A percentile compares a stretch with the other conserved stretches of the same genome.
These are phyloP conservation scores for Lasius platythorax DNA, from an alignment of 2,888 invertebrate species.

Conservation along the genomic window DNA sequence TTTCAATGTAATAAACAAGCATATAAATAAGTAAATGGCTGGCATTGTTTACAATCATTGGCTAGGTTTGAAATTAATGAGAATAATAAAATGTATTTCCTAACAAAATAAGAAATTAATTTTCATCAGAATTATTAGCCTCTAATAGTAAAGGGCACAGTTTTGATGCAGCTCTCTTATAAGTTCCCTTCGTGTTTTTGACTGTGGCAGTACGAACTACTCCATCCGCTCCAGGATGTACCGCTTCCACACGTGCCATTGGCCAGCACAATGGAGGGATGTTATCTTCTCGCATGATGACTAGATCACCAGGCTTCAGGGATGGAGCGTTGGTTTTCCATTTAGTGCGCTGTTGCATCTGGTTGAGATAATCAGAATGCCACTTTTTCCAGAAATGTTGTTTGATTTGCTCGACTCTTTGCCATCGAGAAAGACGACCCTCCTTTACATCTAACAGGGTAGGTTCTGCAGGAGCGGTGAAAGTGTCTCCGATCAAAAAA, in stretches of 20 bases:
- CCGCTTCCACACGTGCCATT: not conserved
- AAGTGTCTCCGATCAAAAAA: not conserved
- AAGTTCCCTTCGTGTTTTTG: not conserved
- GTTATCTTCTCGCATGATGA: not conserved
- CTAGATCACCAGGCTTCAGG: not conserved
- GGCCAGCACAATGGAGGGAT: not conserved
- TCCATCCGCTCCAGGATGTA: not conserved
- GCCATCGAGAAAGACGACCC: not conserved
- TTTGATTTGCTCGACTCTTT: not conserved
- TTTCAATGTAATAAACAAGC: no score
- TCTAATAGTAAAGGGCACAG: no score
- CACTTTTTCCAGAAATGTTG: not conserved
- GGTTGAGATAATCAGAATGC: not conserved
- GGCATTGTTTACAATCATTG: no score
- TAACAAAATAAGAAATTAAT: no score
- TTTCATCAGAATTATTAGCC: no score
- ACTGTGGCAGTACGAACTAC: not conserved
- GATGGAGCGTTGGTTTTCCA: no score
- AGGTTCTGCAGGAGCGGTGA: not conserved
- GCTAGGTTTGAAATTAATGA: no score
- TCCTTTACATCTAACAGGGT: not conserved
- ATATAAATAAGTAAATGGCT: no score
- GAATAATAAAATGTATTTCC: no score
- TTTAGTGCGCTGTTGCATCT: not conserved
- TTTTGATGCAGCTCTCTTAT: not conserved